Conservation (phyloP, 2,797 vertebrate species). For the Ispidina picta region DNA sequence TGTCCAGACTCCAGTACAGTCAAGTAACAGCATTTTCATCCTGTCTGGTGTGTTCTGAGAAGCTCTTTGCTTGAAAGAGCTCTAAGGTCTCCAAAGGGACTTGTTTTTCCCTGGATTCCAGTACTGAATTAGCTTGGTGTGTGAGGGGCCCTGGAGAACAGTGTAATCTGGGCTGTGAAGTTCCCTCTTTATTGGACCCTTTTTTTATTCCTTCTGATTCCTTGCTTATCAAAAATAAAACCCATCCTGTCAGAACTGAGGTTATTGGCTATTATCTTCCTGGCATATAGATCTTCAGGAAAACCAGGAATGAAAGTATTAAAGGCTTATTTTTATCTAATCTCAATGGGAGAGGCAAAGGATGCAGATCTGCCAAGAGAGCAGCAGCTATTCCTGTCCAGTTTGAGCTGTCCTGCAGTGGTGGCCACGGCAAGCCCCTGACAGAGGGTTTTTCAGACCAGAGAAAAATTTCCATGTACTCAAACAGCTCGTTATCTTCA, state of each 20-base stretch:
- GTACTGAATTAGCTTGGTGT: too few relatives aligned
- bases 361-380: not conserved
- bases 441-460: not conserved
- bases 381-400: slow-evolving; percentile 17
- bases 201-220: too few relatives aligned
- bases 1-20: not conserved
- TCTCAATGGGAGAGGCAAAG: not conserved
- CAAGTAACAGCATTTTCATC: not conserved
- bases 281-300: too few relatives aligned
- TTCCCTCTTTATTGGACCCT: too few relatives aligned
- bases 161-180: too few relatives aligned
- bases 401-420: not conserved
- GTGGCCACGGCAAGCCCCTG: not conserved
- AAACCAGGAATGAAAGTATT: too few relatives aligned
- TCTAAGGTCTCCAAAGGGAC: not conserved
- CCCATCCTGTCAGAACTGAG: too few relatives aligned
- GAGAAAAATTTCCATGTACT: slow-evolving; percentile 9
- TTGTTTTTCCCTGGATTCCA: too few relatives aligned
- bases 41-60: not conserved
- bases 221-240: too few relatives aligned
- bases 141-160: too few relatives aligned
- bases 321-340: not conserved
- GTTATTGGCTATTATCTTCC: too few relatives aligned
- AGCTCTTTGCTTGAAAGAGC: not conserved
- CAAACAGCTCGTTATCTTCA: slow-evolving; percentile 36